Evolutionary conservation across 2,888 invertebrate species (phyloP), one percentile per base, ranked within the genome.

Genomic region (Syrista parreyssii): DNA sequence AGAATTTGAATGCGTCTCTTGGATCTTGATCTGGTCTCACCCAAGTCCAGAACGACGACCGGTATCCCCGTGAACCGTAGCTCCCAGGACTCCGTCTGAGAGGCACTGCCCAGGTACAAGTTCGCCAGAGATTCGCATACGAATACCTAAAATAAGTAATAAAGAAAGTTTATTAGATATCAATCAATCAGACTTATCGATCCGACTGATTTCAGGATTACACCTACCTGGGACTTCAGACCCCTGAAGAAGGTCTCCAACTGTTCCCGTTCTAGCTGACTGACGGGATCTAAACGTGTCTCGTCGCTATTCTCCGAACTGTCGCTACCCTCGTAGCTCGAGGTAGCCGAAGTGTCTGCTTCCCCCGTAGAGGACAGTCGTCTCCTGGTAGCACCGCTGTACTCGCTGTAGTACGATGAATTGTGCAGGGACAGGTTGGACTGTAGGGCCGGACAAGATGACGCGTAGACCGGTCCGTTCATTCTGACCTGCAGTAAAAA

Each of bases 41-140:
- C 97, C 71, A 94, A 93, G 91, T 97, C 96, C 79, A 96, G 93
- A 11, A 97, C 92, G 15, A 97, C 93, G 4, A 96, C 94, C 0
- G 96, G 97, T 76, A 97, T 95, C 30, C 97, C 97, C 0, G 96
- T 96, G 90, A 94, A 95, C 80, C 94, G 93, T 75, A 96, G 92
- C 83, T 94, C 93, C 97, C 97, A 97, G 69, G 93, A 92, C 75
- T 91, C 87, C 75, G 93, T 93, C 81, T 93, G 92, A 77, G 92
- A 92, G 33, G 93, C 93, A 77, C 92, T 93, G 84, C 94, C 94
- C 80, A 93, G 93, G 89, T 96, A 96, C 72, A 96, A 91, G 90
- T 95, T 96, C 73, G 96, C 96, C 87, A 97, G 89, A 12, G 96
- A 95, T 81, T 94, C 94, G 88, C 96, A 95, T 4, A 97, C 96